These are phyloP conservation scores for Gymnoscopelus microlampas DNA, from an alignment of 2,797 vertebrate genomes.

Conservation along the genomic window DNA sequence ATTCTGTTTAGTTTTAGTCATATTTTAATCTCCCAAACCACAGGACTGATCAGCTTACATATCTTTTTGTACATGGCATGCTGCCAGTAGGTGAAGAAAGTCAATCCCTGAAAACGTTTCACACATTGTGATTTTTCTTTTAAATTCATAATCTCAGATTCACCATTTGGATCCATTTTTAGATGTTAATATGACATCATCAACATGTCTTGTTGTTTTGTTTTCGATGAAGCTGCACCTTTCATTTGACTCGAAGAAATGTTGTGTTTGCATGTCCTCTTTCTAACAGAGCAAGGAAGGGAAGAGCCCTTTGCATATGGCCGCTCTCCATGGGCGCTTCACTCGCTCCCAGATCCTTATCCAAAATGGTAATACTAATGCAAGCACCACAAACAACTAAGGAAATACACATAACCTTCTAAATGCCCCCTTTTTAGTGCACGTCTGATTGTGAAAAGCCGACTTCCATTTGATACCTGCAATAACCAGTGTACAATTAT, in stretches of 20 bases:
- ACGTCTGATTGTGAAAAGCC: not conserved
- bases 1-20: too few species aligned
- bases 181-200: too few species aligned
- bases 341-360: slow-evolving; percentile 90
- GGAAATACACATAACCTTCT: not conserved
- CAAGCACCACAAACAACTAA: not conserved
- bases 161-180: too few species aligned
- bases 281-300: slow-evolving; percentile 86
- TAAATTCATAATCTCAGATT: too few species aligned
- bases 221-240: not conserved
- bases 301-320: slow-evolving; percentile 90
- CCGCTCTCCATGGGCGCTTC: slow-evolving; percentile 88
- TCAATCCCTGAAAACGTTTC: too few species aligned
- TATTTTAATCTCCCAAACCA: too few species aligned
- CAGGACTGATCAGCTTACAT: too few species aligned
- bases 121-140: too few species aligned
- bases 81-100: too few species aligned
- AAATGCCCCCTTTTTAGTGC: not conserved
- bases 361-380: slow-evolving; percentile 82
- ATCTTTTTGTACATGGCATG: too few species aligned
- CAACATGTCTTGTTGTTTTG: too few species aligned
- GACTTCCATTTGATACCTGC: not conserved
- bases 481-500: not conserved
- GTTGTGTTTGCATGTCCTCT: not conserved
- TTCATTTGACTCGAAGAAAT: not conserved